Percentiles rank a stretch among this genome's conserved stretches.
Conservation (phyloP, 2,113 vertebrate species). For the Tyrannus savana region DNA sequence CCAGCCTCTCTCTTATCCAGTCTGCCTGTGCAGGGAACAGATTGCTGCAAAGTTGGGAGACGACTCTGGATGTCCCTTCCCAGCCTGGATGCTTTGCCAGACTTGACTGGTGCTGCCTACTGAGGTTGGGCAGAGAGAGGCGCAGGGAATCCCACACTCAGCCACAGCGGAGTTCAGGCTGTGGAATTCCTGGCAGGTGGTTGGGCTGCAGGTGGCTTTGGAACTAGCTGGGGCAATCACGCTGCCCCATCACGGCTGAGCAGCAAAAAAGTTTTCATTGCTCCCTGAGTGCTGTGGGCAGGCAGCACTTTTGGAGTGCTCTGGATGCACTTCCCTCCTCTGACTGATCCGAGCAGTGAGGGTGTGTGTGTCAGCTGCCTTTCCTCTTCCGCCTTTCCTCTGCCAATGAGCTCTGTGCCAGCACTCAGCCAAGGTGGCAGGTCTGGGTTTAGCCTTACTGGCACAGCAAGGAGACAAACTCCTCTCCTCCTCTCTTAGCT, state of each 20-base stretch:
- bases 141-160: fast-evolving
- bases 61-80: fast-evolving
- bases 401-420: fast-evolving
- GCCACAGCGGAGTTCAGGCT: neutral
- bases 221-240: fast-evolving
- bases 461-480: neutral
- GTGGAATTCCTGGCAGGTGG: fast-evolving
- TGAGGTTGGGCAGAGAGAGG: neutral
- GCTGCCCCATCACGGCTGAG: neutral
- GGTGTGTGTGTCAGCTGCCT: neutral
- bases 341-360: fast-evolving
- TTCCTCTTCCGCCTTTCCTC: neutral
- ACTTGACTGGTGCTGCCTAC: neutral
- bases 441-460: fast-evolving
- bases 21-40: neutral
- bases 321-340: neutral
- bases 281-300: fast-evolving
- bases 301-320: fast-evolving
- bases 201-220: neutral
- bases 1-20: neutral
- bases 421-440: fast-evolving
- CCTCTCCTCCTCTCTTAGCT: neutral
- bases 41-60: neutral
- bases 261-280: neutral
- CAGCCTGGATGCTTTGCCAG: neutral